Evolutionary conservation across 2,797 vertebrate species (phyloP).

Genomic region (Melanotaenia trifasciata): DNA sequence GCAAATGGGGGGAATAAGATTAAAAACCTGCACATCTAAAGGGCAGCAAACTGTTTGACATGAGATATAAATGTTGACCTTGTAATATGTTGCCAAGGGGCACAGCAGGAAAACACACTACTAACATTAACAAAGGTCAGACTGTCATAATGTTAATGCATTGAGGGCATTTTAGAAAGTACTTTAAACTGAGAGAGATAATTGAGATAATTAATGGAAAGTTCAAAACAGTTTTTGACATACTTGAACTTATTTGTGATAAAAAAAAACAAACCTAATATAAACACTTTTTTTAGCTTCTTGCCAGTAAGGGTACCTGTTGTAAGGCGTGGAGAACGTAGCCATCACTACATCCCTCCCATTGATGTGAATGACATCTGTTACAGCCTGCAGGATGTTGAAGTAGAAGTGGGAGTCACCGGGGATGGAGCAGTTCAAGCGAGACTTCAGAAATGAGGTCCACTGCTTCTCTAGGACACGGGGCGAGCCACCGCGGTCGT

Average conservation of each 20-base stretch:
- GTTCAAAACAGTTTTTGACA: constrained; percentile 35
- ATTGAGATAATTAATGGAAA: constrained; percentile 55
- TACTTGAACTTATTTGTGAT: constrained; percentile 11
- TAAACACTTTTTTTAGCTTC: not conserved
- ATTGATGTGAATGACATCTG: constrained; percentile 93
- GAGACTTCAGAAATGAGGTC: constrained; percentile 98
- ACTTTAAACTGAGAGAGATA: constrained; percentile 46
- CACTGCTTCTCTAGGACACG: constrained; percentile 98
- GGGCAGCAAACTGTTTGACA: constrained; percentile 58
- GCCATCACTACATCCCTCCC: constrained; percentile 95
- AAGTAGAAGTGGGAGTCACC: constrained; percentile 99
- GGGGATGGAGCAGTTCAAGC: constrained; percentile 97
- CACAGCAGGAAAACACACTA: constrained; percentile 18
- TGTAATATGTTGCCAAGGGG: constrained; percentile 26
- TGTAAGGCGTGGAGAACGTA: constrained; percentile 98
- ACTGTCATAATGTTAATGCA: constrained; percentile 55
- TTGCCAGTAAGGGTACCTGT: constrained; percentile 85
- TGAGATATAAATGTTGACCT: constrained; percentile 64
- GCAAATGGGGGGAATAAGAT: constrained; percentile 49
- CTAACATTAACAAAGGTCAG: constrained; percentile 64
- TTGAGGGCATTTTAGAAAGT: constrained; percentile 41
- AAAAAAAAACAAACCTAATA: constrained; percentile 1
- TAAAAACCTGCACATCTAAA: constrained; percentile 62
- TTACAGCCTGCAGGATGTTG: constrained; percentile 98
- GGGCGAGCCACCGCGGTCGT: constrained; percentile 96